Evolutionary conservation across 2,888 invertebrate genomes (phyloP).

Genomic region (Cerceris ruficornis): DNA sequence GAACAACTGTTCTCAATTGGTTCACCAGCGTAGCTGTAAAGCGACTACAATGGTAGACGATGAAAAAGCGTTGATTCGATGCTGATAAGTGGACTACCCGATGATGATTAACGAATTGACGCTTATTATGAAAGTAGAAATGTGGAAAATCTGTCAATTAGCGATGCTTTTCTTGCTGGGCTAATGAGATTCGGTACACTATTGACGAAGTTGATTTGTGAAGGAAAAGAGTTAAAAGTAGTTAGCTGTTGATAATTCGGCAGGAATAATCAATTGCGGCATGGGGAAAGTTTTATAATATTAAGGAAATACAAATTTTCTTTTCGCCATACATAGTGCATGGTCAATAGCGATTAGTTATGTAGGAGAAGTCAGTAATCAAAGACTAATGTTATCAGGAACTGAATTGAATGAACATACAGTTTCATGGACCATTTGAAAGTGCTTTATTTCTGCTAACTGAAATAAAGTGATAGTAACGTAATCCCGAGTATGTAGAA

Average conservation of each 20-base stretch:
- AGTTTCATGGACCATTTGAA: background rate
- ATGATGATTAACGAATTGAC: constrained; percentile 1
- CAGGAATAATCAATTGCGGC: too few relatives aligned
- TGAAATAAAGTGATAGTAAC: background rate
- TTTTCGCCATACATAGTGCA: too few relatives aligned
- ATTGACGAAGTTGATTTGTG: too few relatives aligned
- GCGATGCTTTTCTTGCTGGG: too few relatives aligned
- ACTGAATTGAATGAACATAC: too few relatives aligned
- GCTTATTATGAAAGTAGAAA: background rate
- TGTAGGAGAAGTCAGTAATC: too few relatives aligned
- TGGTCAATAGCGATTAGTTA: too few relatives aligned
- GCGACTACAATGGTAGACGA: background rate
- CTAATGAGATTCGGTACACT: too few relatives aligned
- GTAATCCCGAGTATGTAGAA: background rate
- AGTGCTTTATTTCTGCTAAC: background rate
- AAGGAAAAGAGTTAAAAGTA: too few relatives aligned
- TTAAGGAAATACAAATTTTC: too few relatives aligned
- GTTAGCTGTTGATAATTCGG: too few relatives aligned
- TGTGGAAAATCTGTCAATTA: background rate
- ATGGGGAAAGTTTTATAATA: too few relatives aligned
- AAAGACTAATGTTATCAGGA: background rate
- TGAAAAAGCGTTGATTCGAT: background rate
- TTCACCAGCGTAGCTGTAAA: constrained; percentile 16
- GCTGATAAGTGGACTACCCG: constrained; percentile 7
- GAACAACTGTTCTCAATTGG: constrained; percentile 7